phyloP scores from a whole-genome alignment of 1,140 invertebrate species.

The Drosophila auraria region DNA sequence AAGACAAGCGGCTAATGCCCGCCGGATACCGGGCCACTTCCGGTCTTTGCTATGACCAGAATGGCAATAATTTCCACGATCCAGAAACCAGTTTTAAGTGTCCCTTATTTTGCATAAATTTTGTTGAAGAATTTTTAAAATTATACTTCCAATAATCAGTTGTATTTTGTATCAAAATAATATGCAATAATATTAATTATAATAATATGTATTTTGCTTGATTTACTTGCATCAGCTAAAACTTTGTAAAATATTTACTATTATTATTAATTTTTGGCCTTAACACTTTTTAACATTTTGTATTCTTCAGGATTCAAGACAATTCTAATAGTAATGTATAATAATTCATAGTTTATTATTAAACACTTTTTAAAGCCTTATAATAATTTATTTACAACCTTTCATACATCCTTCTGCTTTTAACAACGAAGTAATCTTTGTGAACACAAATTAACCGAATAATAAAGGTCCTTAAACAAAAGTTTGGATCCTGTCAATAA shows the following conservation, averaged over 20 bases:
- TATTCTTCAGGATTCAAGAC: too few species aligned
- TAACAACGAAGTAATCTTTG: not conserved
- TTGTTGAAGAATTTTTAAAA: not conserved
- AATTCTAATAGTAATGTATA: too few species aligned
- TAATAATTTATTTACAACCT: too few species aligned
- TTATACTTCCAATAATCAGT: not conserved
- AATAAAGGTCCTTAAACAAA: not conserved
- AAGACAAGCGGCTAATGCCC: slow-evolving; percentile 60
- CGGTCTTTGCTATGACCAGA: slow-evolving; percentile 31
- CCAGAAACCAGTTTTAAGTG: too few species aligned
- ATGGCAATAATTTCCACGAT: slow-evolving; percentile 38
- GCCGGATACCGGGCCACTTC: slow-evolving; percentile 41
- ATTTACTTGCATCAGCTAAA: too few species aligned
- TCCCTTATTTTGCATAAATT: not conserved
- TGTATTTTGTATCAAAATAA: not conserved
- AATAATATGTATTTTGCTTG: too few species aligned
- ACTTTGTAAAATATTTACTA: too few species aligned
- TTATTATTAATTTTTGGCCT: too few species aligned
- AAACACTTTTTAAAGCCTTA: too few species aligned
- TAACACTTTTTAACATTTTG: not conserved
- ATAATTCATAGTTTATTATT: too few species aligned
- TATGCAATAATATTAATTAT: too few species aligned
- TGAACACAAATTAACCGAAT: not conserved
- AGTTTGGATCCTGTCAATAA: not conserved
- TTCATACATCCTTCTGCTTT: not conserved